Evolutionary conservation across 2,888 invertebrate species (phyloP), one percentile per base, ranked within the genome.

Genomic region (Eumerus sabulonum): DNA sequence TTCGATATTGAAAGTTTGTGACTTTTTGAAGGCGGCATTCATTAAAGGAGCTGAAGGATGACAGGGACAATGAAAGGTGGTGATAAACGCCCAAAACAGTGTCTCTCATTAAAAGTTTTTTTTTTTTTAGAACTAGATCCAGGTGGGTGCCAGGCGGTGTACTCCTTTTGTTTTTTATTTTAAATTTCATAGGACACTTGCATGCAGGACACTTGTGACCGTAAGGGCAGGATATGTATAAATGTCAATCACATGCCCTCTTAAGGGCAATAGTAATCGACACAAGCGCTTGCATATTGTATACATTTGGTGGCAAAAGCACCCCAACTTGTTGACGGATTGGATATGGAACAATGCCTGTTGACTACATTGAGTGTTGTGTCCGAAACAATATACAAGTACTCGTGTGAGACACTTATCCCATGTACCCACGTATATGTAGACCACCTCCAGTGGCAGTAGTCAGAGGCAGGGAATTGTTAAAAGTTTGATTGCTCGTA

Each of bases 81-180:
- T 27, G 27, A 27, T 7, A 27, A 27, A 27, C 7, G 7, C 3
- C 7, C 19, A 27, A 57, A 63, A 48, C 77, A 57, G 19, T 53
- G 73, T 59, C 57, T 67, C 73, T 73, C 67, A 57, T 68, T 77
- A 73, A 63, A 77, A 70, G 67, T 77, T 77, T 77, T n/a, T n/a
- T n/a, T n/a, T n/a, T n/a, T n/a, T n/a, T n/a, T n/a, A n/a, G n/a
- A n/a, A n/a, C n/a, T 16, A 72, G 73, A 73, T 36, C 14, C 53
- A 57, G 35, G 5, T 73, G 73, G 67, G 62, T 77, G 67, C 56
- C 67, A 38, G 59, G 19, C 45, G 14, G 19, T 64, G 50, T 44
- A 12, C 13, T 56, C 51, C 36, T 42, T 48, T 72, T 73, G 42
- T 67, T 51, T 51, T 45, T 14, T 0, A 40, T 18, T 45, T 18